Evolutionary conservation across 2,888 invertebrate species (phyloP).

Genomic region (Andrena flavipes): DNA sequence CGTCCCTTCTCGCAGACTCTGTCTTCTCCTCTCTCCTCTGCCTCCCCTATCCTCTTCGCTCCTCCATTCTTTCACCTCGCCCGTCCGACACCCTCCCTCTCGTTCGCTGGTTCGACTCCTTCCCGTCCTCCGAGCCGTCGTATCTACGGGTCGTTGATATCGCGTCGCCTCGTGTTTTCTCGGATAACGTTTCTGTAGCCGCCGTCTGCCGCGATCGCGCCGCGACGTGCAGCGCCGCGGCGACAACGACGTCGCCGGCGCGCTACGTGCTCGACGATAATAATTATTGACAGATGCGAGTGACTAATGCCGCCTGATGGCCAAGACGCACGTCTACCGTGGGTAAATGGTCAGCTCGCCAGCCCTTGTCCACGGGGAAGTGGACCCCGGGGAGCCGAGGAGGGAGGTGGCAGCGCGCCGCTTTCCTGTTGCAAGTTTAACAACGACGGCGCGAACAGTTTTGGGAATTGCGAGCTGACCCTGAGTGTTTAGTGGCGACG

Average conservation of each 20-base stretch:
- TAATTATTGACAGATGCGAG: conserved; percentile 74
- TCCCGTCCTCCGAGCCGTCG: conserved; percentile 8
- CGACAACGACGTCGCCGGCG: conserved; percentile 41
- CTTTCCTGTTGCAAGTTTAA: conserved; percentile 14
- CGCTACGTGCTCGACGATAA: conserved; percentile 61
- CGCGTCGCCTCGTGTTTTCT: conserved; percentile 72
- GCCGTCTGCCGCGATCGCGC: conserved; percentile 62
- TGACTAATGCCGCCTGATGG: conserved; percentile 53
- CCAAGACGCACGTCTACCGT: conserved; percentile 46
- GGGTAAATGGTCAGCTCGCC: conserved; percentile 31
- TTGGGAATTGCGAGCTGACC: conserved; percentile 12
- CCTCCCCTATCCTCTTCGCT: background rate
- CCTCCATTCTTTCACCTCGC: conserved; percentile 12
- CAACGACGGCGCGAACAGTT: conserved; percentile 7
- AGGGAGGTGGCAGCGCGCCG: background rate
- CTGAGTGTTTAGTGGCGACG: background rate
- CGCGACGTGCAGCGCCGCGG: conserved; percentile 52
- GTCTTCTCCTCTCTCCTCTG: background rate
- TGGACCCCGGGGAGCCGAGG: background rate
- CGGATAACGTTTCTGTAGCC: conserved; percentile 61
- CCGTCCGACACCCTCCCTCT: conserved; percentile 10
- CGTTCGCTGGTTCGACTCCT: conserved; percentile 4
- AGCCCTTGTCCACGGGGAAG: background rate
- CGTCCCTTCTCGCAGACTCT: conserved; percentile 8
- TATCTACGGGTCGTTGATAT: conserved; percentile 76